Evolutionary conservation across 2,888 invertebrate genomes (phyloP).

Genomic region (Philereme vetulata): DNA sequence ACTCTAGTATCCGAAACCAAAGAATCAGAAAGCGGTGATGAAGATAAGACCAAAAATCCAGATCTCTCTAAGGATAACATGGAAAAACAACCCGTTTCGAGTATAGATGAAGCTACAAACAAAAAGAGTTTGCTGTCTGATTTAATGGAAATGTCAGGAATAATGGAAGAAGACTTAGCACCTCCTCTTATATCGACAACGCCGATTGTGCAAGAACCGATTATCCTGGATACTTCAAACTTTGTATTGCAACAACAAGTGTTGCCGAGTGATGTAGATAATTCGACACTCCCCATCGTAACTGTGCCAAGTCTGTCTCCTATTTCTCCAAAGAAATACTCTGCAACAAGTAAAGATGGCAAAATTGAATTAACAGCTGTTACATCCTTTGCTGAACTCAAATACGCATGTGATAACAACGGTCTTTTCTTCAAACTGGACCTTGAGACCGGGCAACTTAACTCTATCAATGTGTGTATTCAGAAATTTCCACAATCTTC

Average conservation of each 20-base stretch:
- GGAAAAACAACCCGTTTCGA: constrained; percentile 5
- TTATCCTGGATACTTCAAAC: constrained; percentile 21
- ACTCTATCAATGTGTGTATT: constrained; percentile 65
- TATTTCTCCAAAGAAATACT: constrained; percentile 4
- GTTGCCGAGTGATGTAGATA: not conserved
- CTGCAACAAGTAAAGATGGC: constrained; percentile 19
- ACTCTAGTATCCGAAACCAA: not conserved
- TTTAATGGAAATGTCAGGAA: constrained; percentile 79
- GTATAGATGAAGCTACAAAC: constrained; percentile 26
- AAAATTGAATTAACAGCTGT: constrained; percentile 47
- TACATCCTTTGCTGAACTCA: constrained; percentile 60
- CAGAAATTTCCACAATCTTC: constrained; percentile 43
- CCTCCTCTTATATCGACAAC: constrained; percentile 25
- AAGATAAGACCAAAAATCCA: not conserved
- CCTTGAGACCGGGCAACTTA: constrained; percentile 53
- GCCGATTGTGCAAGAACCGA: constrained; percentile 10
- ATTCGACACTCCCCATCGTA: too few species aligned
- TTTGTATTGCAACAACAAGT: constrained; percentile 13
- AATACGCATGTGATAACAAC: constrained; percentile 56
- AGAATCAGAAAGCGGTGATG: constrained; percentile 1
- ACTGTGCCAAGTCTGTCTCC: constrained; percentile 9
- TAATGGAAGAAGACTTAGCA: constrained; percentile 62
- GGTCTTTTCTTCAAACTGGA: constrained; percentile 68
- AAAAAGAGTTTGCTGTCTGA: constrained; percentile 70
- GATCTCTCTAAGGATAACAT: not conserved